Base-by-base conservation (phyloP, 1,140 invertebrate species). In the Cydia pomonella region DNA sequence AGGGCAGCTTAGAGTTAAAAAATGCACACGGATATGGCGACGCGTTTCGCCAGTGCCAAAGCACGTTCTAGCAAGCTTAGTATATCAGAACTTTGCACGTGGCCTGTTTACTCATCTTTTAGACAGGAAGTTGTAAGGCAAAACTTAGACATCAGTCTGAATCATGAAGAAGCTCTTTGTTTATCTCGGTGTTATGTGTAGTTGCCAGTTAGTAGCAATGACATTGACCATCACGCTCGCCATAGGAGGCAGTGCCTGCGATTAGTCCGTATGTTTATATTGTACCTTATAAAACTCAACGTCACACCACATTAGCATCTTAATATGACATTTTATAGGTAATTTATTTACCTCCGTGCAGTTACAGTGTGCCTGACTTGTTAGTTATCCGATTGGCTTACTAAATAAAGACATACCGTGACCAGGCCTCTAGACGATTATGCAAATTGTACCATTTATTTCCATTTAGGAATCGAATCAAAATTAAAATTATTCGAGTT, bases 381-480 rank as follows among this genome's bases (percentile, higher is more conserved):
- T 76, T 74, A 78, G 74, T 83, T 80, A 82, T 81, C 80, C 63
- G 81, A 83, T 86, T 77, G 82, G 72, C 73, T 74, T 77, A 77
- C 85, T 86, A 84, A 84, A 87, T 87, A 86, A 84, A 88, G 84
- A 78, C 82, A 85, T 80, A 77, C 77, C 76, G 80, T 84, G 84
- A 86, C 80, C 13, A 44, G 76, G 73, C 71, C 72, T 71, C 71
- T 80, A 81, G 77, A 77, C 71, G 82, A 81, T 88, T 90, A 90
- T 90, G 88, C 84, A 85, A 90, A 92, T 90, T 27, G 63, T 77
- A 77, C 81, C 80, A 83, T 83, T 87, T 87, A 80, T 84, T 87
- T 80, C 86, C 88, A 84, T 87, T 90, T 87, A 81, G 27, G 81
- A 83, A 77, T 77, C 69, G 79, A 81, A 84, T 84, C 82, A 82